Evolutionary conservation across 2,888 invertebrate genomes (phyloP), one percentile per base, ranked within the genome.

Genomic region (Orthonychiurus folsomi): DNA sequence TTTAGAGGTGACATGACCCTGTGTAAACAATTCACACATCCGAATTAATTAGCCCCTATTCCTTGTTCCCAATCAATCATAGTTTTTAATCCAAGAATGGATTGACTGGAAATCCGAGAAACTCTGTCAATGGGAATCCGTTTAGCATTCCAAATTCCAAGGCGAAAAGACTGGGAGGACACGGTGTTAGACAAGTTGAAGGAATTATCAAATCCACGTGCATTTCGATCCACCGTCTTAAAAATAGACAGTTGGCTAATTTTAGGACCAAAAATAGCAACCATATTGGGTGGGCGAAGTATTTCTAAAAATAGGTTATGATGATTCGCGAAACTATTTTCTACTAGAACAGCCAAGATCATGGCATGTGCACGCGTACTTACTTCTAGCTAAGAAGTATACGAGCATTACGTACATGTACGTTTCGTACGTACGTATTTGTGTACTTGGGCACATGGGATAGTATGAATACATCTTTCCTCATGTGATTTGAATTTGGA

Each of bases 231-330:
- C 55, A 56, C 27, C 63, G 55, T 28, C 2, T 59, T 70, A 66
- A 68, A 73, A 73, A 71, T 71, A 73, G 71, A 62, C 63, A 9
- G 5, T 62, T 61, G 63, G 68, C 72, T 73, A 73, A 73, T 69
- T 73, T 73, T 73, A 73, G 72, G 68, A 66, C 69, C 69, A 73
- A 73, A 73, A 71, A 73, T 70, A 71, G 73, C 68, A 73, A 73
- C 73, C 73, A 73, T 71, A 73, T 70, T 71, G 71, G 73, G 73
- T 73, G 73, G 73, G 73, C 73, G 73, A 73, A 69, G 69, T 67
- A 63, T 61, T 61, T 63, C 71, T 71, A 73, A 73, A 73, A 73
- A 73, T 73, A 73, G 59, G 61, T 63, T 60, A 66, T 70, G 71
- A 71, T 70, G 73, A 71, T 73, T 73, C 73, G 71, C 71, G 67